Evolutionary conservation across 2,888 invertebrate genomes (phyloP).

Genomic region (Schrankia costaestrigalis): DNA sequence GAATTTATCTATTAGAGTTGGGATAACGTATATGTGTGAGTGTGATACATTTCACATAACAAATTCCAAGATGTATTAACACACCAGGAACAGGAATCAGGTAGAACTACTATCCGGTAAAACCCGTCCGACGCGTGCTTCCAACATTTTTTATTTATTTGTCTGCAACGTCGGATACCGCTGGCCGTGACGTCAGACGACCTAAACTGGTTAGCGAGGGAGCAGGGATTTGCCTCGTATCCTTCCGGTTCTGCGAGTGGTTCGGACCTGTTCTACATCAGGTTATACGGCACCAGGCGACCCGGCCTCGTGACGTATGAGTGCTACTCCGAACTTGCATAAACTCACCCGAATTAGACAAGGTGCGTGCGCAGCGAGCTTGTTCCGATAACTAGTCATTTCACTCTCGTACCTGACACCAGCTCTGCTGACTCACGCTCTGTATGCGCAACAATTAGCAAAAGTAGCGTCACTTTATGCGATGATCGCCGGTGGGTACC

Average conservation of each 20-base stretch:
- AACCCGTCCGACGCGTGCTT: slow-evolving; percentile 80
- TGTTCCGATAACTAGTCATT: slow-evolving; percentile 43
- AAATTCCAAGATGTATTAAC: slow-evolving; percentile 59
- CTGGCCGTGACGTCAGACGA: slow-evolving; percentile 78
- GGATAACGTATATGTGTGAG: slow-evolving; percentile 8
- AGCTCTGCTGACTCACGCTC: slow-evolving; percentile 65
- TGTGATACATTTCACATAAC: slow-evolving; percentile 42
- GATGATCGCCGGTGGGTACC: slow-evolving; percentile 67
- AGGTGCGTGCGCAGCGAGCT: slow-evolving; percentile 28
- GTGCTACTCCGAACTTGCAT: slow-evolving; percentile 46
- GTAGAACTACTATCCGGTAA: slow-evolving; percentile 80
- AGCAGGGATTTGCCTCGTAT: slow-evolving; percentile 80
- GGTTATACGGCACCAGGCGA: slow-evolving; percentile 65
- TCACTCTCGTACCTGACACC: slow-evolving; percentile 57
- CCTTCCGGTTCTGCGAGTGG: slow-evolving; percentile 80
- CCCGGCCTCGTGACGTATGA: slow-evolving; percentile 65
- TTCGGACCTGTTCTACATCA: slow-evolving; percentile 77
- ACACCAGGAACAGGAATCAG: slow-evolving; percentile 80
- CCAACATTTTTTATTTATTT: slow-evolving; percentile 81
- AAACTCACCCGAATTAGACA: slow-evolving; percentile 40
- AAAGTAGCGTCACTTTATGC: slow-evolving; percentile 66
- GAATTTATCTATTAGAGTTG: not conserved
- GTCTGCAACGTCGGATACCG: slow-evolving; percentile 79
- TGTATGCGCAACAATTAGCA: slow-evolving; percentile 74
- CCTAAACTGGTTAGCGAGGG: slow-evolving; percentile 81